Evolutionary conservation across 2,888 invertebrate species (phyloP), one percentile per base, ranked within the genome.

Genomic region (Drosophila hamatofila): DNA sequence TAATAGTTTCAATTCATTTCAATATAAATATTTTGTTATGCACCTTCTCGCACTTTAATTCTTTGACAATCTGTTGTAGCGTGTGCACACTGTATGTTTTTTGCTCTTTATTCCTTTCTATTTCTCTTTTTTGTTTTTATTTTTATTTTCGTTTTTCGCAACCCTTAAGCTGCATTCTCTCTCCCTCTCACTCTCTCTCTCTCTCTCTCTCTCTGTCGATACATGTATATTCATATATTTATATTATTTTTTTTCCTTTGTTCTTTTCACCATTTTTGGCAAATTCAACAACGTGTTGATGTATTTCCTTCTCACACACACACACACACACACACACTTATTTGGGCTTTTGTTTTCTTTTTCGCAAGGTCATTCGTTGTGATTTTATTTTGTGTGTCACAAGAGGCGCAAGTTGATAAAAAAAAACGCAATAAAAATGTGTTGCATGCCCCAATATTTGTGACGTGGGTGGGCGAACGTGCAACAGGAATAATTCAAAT

Each of bases 311-410:
- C 25, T 42, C 60, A 27, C 57, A 62, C 33, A 33, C 37, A n/a
- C 52, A 48, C 46, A 65, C 35, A 33, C 37, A 46, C 46, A 37
- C 25, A 46, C 37, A 56, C 55, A 54, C 54, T 78, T 71, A 68
- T 75, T 72, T 83, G 63, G 67, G 75, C 72, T 76, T 73, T 78
- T 89, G 80, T 84, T 82, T 78, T 80, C 44, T 60, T 67, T 75
- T 49, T 89, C 84, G 83, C 91, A 91, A 91, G 91, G 91, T 91
- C 91, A 84, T 89, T 90, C 90, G 90, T 89, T 88, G 90, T 90
- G 83, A 65, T 85, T 90, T 91, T 86, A 83, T 91, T 90, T 82
- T 88, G 71, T 86, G 88, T 86, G 88, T 88, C 88, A 87, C 33
- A 59, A 46, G 61, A 44, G 33, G n/a, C 4, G 16, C 16, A 44